phyloP scores from a whole-genome alignment of 1,140 invertebrate species.

The Cyclargus thomasi region DNA sequence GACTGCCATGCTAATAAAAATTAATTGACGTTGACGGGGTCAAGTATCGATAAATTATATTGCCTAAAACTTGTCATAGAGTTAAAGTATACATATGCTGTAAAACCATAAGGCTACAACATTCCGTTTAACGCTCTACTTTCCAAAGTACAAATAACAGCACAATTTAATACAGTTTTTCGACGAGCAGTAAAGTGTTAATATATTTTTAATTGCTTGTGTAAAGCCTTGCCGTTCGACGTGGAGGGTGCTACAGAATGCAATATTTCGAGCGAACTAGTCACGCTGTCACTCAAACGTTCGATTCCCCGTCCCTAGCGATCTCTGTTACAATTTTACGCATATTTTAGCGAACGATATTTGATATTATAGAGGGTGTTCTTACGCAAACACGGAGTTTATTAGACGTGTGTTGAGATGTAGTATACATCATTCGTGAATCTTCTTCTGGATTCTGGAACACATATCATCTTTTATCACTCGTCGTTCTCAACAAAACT shows the following conservation, averaged over 20 bases:
- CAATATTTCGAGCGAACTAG: constrained; percentile 42
- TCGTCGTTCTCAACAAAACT: too few relatives aligned
- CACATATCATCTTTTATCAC: too few relatives aligned
- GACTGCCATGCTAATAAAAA: too few relatives aligned
- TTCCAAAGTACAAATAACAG: constrained; percentile 4
- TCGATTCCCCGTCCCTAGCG: constrained; percentile 26
- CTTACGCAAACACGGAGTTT: neutral
- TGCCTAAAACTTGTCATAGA: too few relatives aligned
- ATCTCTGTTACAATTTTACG: constrained; percentile 21
- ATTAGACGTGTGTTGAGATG: too few relatives aligned
- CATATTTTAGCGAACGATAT: constrained; percentile 12
- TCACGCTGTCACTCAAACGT: constrained; percentile 42
- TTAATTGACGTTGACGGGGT: too few relatives aligned
- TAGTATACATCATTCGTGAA: too few relatives aligned
- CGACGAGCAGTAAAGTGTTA: constrained; percentile 9
- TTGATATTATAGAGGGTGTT: neutral
- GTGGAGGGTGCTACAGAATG: constrained; percentile 32
- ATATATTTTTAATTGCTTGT: constrained; percentile 24
- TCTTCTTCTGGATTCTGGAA: too few relatives aligned
- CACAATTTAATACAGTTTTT: constrained; percentile 19
- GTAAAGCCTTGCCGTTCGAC: constrained; percentile 20
- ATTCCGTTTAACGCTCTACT: neutral
- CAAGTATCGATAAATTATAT: too few relatives aligned
- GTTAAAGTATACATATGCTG: too few relatives aligned
- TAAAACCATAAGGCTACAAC: too few relatives aligned